Conservation (phyloP, 2,888 invertebrate species). For the Herminia tarsipennalis region DNA sequence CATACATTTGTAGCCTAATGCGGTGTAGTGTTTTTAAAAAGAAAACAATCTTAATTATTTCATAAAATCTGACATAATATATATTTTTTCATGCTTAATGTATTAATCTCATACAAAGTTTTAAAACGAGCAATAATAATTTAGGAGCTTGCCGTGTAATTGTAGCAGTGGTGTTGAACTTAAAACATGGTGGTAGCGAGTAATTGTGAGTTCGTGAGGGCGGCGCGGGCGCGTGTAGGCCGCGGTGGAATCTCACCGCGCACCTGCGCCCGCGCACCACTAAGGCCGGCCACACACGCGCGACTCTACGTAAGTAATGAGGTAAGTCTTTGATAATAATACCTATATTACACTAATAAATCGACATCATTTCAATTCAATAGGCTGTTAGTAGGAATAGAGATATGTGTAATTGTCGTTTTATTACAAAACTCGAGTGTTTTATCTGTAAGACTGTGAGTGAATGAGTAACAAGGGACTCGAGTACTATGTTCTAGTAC, state of each 20-base stretch:
- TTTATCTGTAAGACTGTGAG: not conserved
- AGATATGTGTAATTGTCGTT: constrained; percentile 3
- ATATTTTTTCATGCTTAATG: too few relatives aligned
- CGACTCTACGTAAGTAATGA: not conserved
- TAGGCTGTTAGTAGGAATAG: not conserved
- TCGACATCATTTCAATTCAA: not conserved
- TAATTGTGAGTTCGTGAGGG: constrained; percentile 14
- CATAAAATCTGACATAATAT: too few relatives aligned
- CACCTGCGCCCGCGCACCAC: constrained; percentile 26
- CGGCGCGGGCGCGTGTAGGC: constrained; percentile 25
- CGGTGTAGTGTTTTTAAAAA: too few relatives aligned
- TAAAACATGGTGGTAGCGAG: constrained; percentile 9
- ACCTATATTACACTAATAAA: constrained; percentile 8
- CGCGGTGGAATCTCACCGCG: constrained; percentile 18
- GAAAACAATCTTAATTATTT: too few relatives aligned
- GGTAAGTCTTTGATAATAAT: constrained; percentile 5
- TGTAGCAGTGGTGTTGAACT: constrained; percentile 11
- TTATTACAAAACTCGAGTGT: constrained; percentile 1
- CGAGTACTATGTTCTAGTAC: too few relatives aligned
- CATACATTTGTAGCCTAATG: too few relatives aligned
- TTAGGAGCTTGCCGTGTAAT: constrained; percentile 12
- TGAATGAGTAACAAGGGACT: not conserved
- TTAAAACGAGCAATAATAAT: constrained; percentile 4
- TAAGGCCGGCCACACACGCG: constrained; percentile 9
- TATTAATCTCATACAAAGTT: too few relatives aligned